Evolutionary conservation across 2,888 invertebrate species (phyloP).

Genomic region (Pristionchus exspectatus): DNA sequence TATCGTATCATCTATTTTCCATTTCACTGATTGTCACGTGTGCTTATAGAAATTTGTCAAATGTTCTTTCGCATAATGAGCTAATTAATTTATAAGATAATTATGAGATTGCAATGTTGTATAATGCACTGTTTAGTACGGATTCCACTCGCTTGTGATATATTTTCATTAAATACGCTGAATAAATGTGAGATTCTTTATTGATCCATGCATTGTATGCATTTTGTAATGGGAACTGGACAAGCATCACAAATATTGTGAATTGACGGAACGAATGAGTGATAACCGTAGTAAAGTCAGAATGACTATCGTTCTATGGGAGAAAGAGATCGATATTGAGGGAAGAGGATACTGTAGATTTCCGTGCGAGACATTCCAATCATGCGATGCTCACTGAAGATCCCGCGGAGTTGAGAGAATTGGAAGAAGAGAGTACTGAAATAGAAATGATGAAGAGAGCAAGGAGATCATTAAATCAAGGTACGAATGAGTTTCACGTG

Average conservation of each 20-base stretch:
- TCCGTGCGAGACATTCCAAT: not conserved
- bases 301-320: conserved; percentile 4
- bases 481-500: conserved; percentile 18
- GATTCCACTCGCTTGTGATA: conserved; percentile 10
- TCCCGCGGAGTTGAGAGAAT: conserved; percentile 37
- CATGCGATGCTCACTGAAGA: conserved; percentile 37
- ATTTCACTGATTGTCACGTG: not conserved
- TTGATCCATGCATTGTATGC: conserved; percentile 45
- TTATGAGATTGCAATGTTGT: conserved; percentile 11
- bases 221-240: conserved; percentile 17
- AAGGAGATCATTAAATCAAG: conserved; percentile 10
- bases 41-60: not conserved
- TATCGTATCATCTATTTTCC: not conserved
- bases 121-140: not conserved
- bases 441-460: not conserved
- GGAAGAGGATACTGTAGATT: not conserved
- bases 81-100: conserved; percentile 2
- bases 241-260: conserved; percentile 46
- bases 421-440: conserved; percentile 32
- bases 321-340: conserved; percentile 15
- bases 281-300: conserved; percentile 36
- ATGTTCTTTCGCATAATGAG: not conserved
- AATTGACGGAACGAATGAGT: not conserved
- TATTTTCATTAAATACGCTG: not conserved
- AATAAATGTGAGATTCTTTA: conserved; percentile 41